phyloP scores from a whole-genome alignment of 2,888 invertebrate species.

The Pomacea canaliculata region DNA sequence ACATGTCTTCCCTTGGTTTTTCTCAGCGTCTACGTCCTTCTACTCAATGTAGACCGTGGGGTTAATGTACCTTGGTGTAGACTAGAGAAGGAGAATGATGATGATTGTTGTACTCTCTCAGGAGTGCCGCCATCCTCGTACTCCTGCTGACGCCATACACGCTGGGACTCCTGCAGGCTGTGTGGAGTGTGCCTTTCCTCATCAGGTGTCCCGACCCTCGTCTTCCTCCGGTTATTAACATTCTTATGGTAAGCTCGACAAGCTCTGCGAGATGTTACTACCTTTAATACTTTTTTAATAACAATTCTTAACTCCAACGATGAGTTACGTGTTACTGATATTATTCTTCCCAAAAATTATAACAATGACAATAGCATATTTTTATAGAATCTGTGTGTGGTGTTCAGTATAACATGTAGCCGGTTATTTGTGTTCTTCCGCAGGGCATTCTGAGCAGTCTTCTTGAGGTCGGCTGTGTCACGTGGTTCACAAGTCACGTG shows the following conservation, averaged over 20 bases:
- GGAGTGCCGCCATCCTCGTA: slow-evolving; percentile 29
- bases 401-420: too few species aligned
- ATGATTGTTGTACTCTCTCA: not conserved
- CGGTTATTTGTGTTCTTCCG: not conserved
- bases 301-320: too few species aligned
- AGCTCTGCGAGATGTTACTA: not conserved
- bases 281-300: not conserved
- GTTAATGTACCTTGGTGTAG: too few species aligned
- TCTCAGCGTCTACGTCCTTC: too few species aligned
- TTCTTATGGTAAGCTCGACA: slow-evolving; percentile 33
- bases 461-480: slow-evolving; percentile 42
- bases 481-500: slow-evolving; percentile 44
- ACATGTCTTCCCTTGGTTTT: too few species aligned
- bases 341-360: too few species aligned
- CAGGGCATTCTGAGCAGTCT: slow-evolving; percentile 43
- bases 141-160: slow-evolving; percentile 37
- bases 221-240: slow-evolving; percentile 30
- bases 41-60: too few species aligned
- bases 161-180: slow-evolving; percentile 31
- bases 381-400: too few species aligned
- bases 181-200: slow-evolving; percentile 42
- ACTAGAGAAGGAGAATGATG: too few species aligned
- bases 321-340: too few species aligned
- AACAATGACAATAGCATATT: too few species aligned
- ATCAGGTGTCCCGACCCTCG: slow-evolving; percentile 19